Percentiles rank a stretch among this genome's conserved stretches.
Evolutionary conservation across 2,113 vertebrate genomes (phyloP).

Genomic region (Boulengerochromis microlepis): DNA sequence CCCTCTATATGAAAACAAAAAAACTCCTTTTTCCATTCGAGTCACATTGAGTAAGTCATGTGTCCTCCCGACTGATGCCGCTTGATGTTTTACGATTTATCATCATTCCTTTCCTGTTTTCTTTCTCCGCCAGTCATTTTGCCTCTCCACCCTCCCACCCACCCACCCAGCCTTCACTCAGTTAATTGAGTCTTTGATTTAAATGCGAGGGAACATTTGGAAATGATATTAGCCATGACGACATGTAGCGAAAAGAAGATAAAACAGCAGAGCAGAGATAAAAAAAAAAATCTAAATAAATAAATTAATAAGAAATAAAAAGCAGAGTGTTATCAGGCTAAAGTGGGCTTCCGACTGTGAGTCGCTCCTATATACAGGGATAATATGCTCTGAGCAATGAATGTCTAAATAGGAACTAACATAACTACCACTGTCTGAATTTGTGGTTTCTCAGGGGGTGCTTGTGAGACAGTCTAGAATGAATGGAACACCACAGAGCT

Average conservation of each 20-base stretch:
- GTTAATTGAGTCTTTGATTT: constrained; percentile 40
- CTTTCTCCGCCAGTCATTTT: not conserved
- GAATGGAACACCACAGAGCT: not conserved
- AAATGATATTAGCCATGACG: constrained; percentile 30
- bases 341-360: not conserved
- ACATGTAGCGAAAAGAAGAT: constrained; percentile 1
- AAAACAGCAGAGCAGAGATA: not conserved
- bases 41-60: not conserved
- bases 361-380: not conserved
- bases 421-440: not conserved
- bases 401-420: not conserved
- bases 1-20: not conserved
- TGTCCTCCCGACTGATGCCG: not conserved
- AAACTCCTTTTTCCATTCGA: not conserved
- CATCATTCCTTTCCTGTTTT: not conserved
- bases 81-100: not conserved
- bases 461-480: not conserved
- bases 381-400: not conserved
- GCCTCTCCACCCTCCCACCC: not conserved
- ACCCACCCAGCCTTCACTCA: not conserved
- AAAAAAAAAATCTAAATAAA: not conserved
- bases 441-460: not conserved
- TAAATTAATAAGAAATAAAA: not conserved
- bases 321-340: not conserved
- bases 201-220: not conserved